Conservation (phyloP, 2,113 vertebrate species). For the Archilochus colubris region DNA sequence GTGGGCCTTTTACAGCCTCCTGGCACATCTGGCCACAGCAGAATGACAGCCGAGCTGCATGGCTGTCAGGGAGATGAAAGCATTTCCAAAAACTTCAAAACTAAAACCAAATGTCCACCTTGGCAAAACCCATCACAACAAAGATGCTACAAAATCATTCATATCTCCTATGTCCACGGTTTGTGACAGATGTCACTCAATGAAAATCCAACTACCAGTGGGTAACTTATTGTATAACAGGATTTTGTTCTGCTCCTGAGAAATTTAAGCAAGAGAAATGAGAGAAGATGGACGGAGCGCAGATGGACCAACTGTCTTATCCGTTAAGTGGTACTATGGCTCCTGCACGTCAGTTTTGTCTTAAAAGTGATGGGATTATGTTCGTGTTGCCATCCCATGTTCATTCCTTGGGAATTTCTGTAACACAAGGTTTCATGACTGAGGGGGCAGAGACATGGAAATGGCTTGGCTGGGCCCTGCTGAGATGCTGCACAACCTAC, state of each 20-base stretch:
- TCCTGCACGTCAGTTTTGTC: constrained; percentile 6
- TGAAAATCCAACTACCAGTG: constrained; percentile 59
- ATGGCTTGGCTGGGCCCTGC: not conserved
- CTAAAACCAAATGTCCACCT: not conserved
- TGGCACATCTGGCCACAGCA: not conserved
- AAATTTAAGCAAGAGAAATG: constrained; percentile 62
- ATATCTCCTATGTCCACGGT: not conserved
- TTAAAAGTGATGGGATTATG: constrained; percentile 37
- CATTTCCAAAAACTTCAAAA: not conserved
- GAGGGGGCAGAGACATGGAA: not conserved
- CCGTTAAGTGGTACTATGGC: constrained; percentile 44
- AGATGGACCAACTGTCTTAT: constrained; percentile 67
- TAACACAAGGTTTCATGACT: not conserved
- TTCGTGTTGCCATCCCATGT: not conserved
- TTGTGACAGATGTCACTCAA: constrained; percentile 58
- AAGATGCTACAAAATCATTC: not conserved
- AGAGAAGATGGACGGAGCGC: constrained; percentile 41
- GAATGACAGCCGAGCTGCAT: not conserved
- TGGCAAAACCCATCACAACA: not conserved
- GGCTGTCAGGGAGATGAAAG: not conserved
- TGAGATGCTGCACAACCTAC: not conserved
- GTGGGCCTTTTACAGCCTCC: not conserved
- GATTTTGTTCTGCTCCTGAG: constrained; percentile 57
- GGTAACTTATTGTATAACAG: constrained; percentile 67
- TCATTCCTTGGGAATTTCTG: constrained; percentile 37